phyloP scores from a whole-genome alignment of 2,113 vertebrate genomes.

The Muntiacus reevesi region DNA sequence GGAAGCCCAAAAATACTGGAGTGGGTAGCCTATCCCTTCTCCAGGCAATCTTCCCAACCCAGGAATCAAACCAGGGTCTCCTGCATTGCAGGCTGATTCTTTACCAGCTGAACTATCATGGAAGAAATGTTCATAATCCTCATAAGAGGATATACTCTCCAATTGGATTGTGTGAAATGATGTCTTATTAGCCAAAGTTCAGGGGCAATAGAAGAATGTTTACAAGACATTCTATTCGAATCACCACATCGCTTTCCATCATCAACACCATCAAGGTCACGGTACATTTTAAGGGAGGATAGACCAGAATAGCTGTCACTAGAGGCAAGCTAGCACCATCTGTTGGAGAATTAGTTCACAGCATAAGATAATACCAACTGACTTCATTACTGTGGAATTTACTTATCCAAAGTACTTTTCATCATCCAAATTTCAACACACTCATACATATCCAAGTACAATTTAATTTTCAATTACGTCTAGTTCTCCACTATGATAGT shows the following conservation, averaged over 20 bases:
- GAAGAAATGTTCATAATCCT: not conserved
- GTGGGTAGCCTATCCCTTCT: not conserved
- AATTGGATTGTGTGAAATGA: not conserved
- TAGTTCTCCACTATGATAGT: not conserved
- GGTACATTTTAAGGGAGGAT: not conserved
- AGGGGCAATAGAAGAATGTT: not conserved
- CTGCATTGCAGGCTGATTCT: not conserved
- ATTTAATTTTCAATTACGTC: constrained; percentile 1
- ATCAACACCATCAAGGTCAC: not conserved
- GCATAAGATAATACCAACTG: not conserved
- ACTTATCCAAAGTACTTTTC: constrained; percentile 25
- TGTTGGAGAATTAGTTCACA: constrained; percentile 37
- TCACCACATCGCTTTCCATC: not conserved
- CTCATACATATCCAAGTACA: not conserved
- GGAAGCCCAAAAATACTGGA: not conserved
- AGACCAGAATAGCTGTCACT: not conserved
- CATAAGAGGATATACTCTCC: not conserved
- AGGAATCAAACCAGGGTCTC: not conserved
- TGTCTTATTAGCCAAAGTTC: not conserved
- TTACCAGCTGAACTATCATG: not conserved
- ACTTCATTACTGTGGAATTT: not conserved
- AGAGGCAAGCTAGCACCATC: constrained; percentile 40
- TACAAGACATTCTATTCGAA: not conserved
- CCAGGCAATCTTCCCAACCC: not conserved
- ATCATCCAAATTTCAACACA: not conserved